Percentiles rank a stretch among this genome's conserved stretches.
These are phyloP conservation scores for Cyanocitta stelleri DNA, from an alignment of 2,113 vertebrate species.

Conservation along the genomic window DNA sequence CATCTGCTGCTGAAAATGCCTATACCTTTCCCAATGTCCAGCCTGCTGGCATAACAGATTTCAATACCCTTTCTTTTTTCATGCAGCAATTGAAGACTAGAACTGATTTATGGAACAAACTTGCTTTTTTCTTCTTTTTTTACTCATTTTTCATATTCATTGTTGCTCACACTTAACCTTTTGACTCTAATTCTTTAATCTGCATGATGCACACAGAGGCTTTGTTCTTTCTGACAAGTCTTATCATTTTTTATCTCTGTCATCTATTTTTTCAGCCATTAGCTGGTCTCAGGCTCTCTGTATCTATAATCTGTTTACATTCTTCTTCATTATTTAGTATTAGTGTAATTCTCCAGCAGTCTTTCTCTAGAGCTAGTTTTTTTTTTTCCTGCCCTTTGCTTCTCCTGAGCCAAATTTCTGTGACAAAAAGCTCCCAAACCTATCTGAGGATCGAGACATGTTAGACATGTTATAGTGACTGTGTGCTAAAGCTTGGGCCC, in stretches of 20 bases:
- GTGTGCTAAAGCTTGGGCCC: not conserved
- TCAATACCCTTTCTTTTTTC: not conserved
- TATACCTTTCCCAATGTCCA: conserved; percentile 8
- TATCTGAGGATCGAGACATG: not conserved
- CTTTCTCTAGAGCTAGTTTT: conserved; percentile 2
- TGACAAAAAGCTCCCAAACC: not conserved
- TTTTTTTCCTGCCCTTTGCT: conserved; percentile 20
- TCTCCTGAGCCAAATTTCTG: conserved; percentile 44
- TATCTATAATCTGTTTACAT: conserved; percentile 79
- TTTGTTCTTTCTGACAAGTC: conserved; percentile 78
- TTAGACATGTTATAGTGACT: not conserved
- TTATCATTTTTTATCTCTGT: conserved; percentile 78
- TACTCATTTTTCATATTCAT: conserved; percentile 77
- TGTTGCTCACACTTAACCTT: conserved; percentile 78
- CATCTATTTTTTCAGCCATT: conserved; percentile 75
- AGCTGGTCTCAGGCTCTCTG: conserved; percentile 64
- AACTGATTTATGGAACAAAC: conserved; percentile 70
- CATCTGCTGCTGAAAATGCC: not conserved
- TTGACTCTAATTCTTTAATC: conserved; percentile 75
- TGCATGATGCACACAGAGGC: conserved; percentile 71
- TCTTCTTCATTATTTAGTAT: conserved; percentile 75
- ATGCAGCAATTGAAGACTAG: conserved; percentile 25
- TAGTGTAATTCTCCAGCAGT: conserved; percentile 63
- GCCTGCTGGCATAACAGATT: conserved; percentile 33
- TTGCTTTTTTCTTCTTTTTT: conserved; percentile 74